Percentiles rank a stretch among this genome's conserved stretches.
These are phyloP conservation scores for Simalia tracyae DNA, from an alignment of 2,797 vertebrate genomes.

Conservation along the genomic window DNA sequence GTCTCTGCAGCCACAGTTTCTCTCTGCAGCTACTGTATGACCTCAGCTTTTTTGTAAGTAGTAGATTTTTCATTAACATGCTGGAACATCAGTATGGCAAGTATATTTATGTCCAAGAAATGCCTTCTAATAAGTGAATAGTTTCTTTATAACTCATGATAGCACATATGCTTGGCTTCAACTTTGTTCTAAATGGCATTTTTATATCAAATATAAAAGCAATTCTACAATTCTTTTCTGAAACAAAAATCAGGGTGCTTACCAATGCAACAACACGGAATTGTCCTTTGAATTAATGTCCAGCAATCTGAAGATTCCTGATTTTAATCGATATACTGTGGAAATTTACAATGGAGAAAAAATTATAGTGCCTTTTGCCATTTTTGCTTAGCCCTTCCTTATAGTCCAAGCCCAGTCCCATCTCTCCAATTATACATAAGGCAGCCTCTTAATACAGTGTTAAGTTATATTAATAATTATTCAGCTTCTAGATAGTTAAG, in stretches of 20 bases:
- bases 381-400: not conserved
- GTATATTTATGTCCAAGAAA: conserved; percentile 1
- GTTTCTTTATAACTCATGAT: conserved; percentile 43
- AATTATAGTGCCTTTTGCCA: not conserved
- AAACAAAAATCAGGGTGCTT: conserved; percentile 32
- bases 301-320: not conserved
- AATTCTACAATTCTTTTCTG: not conserved
- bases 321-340: not conserved
- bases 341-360: not conserved
- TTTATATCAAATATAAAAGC: conserved; percentile 32
- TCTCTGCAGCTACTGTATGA: not conserved
- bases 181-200: conserved; percentile 37
- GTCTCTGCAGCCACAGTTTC: not conserved
- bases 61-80: conserved; percentile 34
- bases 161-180: conserved; percentile 21
- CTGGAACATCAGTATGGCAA: conserved; percentile 8
- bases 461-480: not conserved
- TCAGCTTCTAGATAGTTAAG: not conserved
- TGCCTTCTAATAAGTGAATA: conserved; percentile 39
- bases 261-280: not conserved
- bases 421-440: not conserved
- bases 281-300: conserved; percentile 5
- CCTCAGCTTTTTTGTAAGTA: conserved; percentile 32
- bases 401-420: not conserved
- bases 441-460: not conserved